Evolutionary conservation across 1,140 invertebrate genomes (phyloP).

Genomic region (Matsumurasca onukii): DNA sequence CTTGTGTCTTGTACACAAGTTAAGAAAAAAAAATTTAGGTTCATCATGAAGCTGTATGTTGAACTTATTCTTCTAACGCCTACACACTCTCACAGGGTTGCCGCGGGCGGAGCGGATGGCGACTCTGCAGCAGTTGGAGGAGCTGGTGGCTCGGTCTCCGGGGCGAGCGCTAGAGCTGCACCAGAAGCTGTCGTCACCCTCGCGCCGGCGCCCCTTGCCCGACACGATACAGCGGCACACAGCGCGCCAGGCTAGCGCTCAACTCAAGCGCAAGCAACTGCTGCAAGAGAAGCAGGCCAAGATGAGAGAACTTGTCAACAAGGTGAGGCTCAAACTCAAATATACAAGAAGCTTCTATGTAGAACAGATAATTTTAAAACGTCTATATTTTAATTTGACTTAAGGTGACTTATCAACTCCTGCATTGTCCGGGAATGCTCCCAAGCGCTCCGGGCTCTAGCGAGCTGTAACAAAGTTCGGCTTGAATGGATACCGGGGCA

Average conservation of each 20-base stretch:
- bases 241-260: conserved; percentile 71
- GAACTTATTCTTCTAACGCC: no score
- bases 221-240: conserved; percentile 80
- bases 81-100: conserved; percentile 64
- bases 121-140: conserved; percentile 71
- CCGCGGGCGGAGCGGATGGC: conserved; percentile 78
- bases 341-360: neutral
- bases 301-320: conserved; percentile 79
- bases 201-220: conserved; percentile 75
- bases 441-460: no score
- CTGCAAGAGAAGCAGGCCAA: conserved; percentile 83
- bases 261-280: conserved; percentile 74
- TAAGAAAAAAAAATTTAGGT: no score
- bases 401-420: no score
- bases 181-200: conserved; percentile 90
- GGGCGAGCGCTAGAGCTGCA: conserved; percentile 88
- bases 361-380: conserved; percentile 5
- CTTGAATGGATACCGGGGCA: no score
- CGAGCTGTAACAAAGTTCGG: no score
- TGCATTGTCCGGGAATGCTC: no score
- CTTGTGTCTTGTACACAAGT: no score
- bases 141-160: conserved; percentile 78
- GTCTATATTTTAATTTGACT: no score
- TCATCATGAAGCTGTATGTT: no score
- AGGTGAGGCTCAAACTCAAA: conserved; percentile 52